phyloP scores from a whole-genome alignment of 2,888 invertebrate species.

The Dryococelus australis region DNA sequence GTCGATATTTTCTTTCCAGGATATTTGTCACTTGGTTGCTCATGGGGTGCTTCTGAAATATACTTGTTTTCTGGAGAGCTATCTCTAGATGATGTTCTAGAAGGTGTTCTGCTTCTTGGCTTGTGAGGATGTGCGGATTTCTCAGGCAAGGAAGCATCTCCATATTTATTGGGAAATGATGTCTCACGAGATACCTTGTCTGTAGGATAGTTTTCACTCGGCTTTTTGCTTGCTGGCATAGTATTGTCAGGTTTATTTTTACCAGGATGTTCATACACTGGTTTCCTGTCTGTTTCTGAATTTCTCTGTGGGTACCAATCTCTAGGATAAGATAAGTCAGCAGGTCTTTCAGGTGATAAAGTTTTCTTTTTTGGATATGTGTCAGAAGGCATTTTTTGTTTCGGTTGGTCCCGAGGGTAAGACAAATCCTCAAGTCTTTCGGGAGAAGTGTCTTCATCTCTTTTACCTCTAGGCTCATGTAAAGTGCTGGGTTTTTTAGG shows the following conservation, averaged over 20 bases:
- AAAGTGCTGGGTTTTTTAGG: not conserved
- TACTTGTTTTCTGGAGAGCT: slow-evolving; percentile 53
- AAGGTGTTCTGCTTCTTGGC: slow-evolving; percentile 13
- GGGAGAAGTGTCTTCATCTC: slow-evolving; percentile 13
- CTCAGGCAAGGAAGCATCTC: not conserved
- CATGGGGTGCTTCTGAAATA: slow-evolving; percentile 42
- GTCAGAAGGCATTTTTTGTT: not conserved
- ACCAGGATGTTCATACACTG: too few relatives aligned
- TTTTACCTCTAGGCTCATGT: not conserved
- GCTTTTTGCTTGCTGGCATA: not conserved
- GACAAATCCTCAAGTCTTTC: slow-evolving; percentile 43
- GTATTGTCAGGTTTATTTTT: too few relatives aligned
- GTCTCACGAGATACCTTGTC: not conserved
- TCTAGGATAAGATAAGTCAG: too few relatives aligned
- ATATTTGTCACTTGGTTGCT: not conserved
- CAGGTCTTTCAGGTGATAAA: not conserved
- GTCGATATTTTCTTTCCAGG: slow-evolving; percentile 17
- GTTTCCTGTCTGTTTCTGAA: too few relatives aligned
- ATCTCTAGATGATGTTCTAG: not conserved
- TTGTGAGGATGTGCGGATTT: not conserved
- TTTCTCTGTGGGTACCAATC: too few relatives aligned
- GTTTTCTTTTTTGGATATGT: not conserved
- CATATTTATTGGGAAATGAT: too few relatives aligned
- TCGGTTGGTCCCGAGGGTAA: slow-evolving; percentile 26
- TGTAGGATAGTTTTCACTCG: slow-evolving; percentile 3